A percentile compares a stretch with the other conserved stretches of the same genome.
Conservation (phyloP, 2,797 vertebrate genomes). For the Muraenolepis orangiensis region DNA sequence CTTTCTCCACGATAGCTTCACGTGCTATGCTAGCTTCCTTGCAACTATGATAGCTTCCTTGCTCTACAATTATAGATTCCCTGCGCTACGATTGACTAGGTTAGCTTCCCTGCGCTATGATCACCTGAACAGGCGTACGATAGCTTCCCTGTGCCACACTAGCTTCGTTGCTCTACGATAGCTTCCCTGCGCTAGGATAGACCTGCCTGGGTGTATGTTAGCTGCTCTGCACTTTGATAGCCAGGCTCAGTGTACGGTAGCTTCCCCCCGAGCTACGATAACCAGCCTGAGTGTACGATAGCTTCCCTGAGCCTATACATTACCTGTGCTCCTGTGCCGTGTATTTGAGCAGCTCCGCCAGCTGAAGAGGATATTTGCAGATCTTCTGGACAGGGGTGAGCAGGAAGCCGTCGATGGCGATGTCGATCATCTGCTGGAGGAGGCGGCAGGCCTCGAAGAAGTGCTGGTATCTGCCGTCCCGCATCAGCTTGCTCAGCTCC, state of each 20-base stretch:
- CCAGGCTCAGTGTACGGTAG: not conserved
- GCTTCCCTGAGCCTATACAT: not conserved
- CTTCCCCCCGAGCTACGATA: not conserved
- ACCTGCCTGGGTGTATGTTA: too few relatives aligned
- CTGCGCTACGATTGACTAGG: too few relatives aligned
- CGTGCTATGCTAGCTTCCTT: too few relatives aligned
- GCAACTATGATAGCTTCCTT: not conserved
- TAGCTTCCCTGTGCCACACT: too few relatives aligned
- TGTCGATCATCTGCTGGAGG: conserved; percentile 98
- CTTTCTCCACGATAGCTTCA: too few relatives aligned
- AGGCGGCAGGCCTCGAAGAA: conserved; percentile 98
- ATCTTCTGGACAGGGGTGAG: conserved; percentile 99
- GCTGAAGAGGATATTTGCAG: conserved; percentile 98
- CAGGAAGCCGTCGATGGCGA: conserved; percentile 96
- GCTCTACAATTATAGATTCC: not conserved
- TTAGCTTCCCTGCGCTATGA: too few relatives aligned
- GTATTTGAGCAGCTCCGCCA: conserved; percentile 97
- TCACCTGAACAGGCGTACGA: too few relatives aligned
- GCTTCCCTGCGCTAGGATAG: too few relatives aligned
- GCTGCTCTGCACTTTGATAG: too few relatives aligned
- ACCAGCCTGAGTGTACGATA: not conserved
- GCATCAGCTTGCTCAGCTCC: conserved; percentile 97
- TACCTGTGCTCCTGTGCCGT: conserved; percentile 97
- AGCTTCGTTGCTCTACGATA: too few relatives aligned
- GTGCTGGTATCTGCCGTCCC: conserved; percentile 96